Percentiles rank a stretch among this genome's conserved stretches.
These are phyloP conservation scores for Pyrochroa serraticornis DNA, from an alignment of 2,888 invertebrate genomes.

Conservation along the genomic window DNA sequence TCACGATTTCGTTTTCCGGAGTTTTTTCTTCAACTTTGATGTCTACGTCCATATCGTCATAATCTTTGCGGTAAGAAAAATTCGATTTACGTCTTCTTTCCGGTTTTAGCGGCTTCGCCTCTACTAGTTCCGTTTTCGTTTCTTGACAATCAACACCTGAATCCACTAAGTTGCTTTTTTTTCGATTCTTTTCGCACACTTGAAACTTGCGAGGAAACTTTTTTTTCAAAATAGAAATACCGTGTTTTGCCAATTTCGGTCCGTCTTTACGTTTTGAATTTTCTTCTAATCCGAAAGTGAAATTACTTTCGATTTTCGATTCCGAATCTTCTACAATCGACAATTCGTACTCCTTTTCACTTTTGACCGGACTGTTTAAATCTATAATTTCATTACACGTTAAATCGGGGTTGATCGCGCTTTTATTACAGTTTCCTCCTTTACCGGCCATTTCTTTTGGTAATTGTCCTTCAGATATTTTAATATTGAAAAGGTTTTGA, in stretches of 20 bases:
- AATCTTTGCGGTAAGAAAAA: constrained; percentile 54
- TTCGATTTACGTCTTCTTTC: constrained; percentile 54
- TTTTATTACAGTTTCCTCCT: constrained; percentile 40
- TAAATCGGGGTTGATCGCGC: constrained; percentile 39
- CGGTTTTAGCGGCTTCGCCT: constrained; percentile 37
- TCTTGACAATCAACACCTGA: constrained; percentile 12
- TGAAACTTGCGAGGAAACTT: constrained; percentile 32
- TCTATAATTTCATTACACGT: constrained; percentile 61
- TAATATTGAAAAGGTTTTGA: constrained; percentile 69
- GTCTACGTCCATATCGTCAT: constrained; percentile 51
- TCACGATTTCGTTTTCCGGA: constrained; percentile 48
- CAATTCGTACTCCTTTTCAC: constrained; percentile 51
- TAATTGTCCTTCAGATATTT: constrained; percentile 63
- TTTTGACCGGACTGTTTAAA: constrained; percentile 48
- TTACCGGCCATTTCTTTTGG: constrained; percentile 23
- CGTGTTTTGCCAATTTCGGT: constrained; percentile 55
- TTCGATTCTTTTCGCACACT: too few relatives aligned
- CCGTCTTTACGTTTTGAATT: constrained; percentile 35
- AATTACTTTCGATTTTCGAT: constrained; percentile 42
- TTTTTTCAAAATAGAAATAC: constrained; percentile 58
- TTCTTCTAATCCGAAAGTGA: constrained; percentile 21
- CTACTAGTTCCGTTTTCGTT: too few relatives aligned
- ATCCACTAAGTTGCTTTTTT: not conserved
- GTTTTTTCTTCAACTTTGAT: constrained; percentile 44
- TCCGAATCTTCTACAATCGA: constrained; percentile 55